Base-by-base conservation (phyloP, 1,140 invertebrate genomes). In the Temnothorax curvispinosus region DNA sequence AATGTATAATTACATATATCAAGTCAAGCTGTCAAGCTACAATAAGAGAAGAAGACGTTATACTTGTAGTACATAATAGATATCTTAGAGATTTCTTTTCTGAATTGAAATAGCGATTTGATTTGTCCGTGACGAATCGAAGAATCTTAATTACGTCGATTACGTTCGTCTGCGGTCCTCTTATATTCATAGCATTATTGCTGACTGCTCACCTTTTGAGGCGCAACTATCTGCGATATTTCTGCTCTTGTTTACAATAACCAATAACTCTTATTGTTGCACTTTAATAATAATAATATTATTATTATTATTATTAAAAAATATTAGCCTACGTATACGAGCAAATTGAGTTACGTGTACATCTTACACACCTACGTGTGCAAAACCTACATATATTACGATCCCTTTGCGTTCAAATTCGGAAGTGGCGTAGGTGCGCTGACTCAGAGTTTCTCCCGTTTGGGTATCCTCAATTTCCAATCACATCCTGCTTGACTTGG, bases 381-480 rank as follows among this genome's bases (percentile, higher is more conserved):
- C 54, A 27, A 35, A 60, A 60, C 74, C 87, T 80, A 87, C 82
- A 54, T 87, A 32, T 74, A 52, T 69, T 74, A 62, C 75, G 62
- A 87, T n/a, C 75, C 67, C 62, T 58, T 75, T 27, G 88, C 78
- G 35, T 89, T 89, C 85, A 71, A 91, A 91, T 91, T 91, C 87
- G 90, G 89, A 90, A 90, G 80, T 87, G 41, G 87, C 64, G 87
- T 91, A 89, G 88, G 87, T 65, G 84, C 58, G 44, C 85, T 87
- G 88, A 88, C 50, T 90, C 88, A 60, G 54, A 38, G 3, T 27
- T 52, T 60, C 44, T 65, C 72, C 52, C 81, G 60, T 87, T 76
- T 71, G 62, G 38, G 3, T 50, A 72, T 84, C 38, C 58, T 41
- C 56, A 15, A 38, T 89, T 88, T 88, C 60, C 87, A 89, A 86